phyloP scores from a whole-genome alignment of 35 echinoderm and acorn worm species.

The Heliocidaris tuberculata region DNA sequence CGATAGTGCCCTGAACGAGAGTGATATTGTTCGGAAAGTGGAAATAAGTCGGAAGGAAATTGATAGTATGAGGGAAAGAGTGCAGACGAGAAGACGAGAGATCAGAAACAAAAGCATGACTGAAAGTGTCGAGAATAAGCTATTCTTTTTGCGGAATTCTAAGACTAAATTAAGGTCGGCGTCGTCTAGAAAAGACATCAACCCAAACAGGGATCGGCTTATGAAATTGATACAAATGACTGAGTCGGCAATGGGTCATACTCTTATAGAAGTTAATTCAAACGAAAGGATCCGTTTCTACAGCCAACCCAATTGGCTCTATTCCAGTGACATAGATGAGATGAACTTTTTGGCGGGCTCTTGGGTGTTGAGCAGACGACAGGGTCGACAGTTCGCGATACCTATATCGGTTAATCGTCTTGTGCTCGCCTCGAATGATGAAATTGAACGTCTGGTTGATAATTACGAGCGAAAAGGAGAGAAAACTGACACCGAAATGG shows the following conservation, averaged over 20 bases:
- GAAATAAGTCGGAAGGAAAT: constrained; percentile 1
- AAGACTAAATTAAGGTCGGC: neutral
- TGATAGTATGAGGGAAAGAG: constrained; percentile 15
- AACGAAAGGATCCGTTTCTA: constrained; percentile 27
- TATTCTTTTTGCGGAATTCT: neutral
- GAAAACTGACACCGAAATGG: neutral
- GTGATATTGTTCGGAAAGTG: neutral
- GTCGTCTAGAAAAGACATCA: neutral
- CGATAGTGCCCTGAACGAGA: neutral
- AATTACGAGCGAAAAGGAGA: constrained; percentile 27
- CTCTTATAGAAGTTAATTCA: constrained; percentile 2
- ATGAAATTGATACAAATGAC: neutral
- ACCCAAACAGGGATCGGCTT: neutral
- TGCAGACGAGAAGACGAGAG: neutral
- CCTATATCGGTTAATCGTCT: neutral
- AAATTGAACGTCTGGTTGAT: constrained; percentile 24
- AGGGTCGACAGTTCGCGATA: constrained; percentile 8
- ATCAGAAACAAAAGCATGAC: constrained; percentile 16
- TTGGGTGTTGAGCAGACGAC: constrained; percentile 44
- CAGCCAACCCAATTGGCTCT: constrained; percentile 42
- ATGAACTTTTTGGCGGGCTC: constrained; percentile 21
- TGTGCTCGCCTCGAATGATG: constrained; percentile 3
- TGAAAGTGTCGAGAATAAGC: neutral
- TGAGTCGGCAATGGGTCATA: neutral
- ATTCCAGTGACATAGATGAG: neutral